Conservation (phyloP, 2,888 invertebrate genomes). For the Bombyx huttoni region DNA sequence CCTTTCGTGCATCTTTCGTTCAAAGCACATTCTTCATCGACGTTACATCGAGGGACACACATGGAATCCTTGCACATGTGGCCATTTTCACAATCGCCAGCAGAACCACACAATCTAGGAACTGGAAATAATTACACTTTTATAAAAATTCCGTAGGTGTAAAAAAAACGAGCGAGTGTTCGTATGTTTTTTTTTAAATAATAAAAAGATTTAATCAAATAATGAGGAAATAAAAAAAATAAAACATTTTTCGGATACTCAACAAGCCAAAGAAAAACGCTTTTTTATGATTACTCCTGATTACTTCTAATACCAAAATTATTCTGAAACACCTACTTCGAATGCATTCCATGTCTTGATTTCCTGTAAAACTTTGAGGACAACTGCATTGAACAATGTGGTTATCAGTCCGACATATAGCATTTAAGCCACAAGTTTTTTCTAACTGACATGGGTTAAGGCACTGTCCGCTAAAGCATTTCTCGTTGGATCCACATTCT, state of each 20-base stretch:
- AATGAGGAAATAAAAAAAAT: no score
- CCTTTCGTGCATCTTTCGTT: conserved; percentile 91
- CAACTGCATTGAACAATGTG: conserved; percentile 87
- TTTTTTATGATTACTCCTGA: no score
- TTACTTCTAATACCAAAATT: not conserved
- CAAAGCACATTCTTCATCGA: conserved; percentile 87
- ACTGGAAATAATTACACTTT: conserved; percentile 60
- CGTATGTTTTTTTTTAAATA: no score
- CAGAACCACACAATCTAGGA: conserved; percentile 80
- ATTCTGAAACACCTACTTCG: conserved; percentile 72
- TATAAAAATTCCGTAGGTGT: not conserved
- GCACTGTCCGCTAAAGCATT: conserved; percentile 87
- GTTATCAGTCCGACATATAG: conserved; percentile 79
- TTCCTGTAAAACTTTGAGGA: conserved; percentile 88
- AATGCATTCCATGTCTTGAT: conserved; percentile 86
- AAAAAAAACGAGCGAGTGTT: no score
- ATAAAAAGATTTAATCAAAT: no score
- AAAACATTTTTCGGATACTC: no score
- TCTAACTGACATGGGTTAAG: conserved; percentile 82
- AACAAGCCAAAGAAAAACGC: no score
- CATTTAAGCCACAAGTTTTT: conserved; percentile 87
- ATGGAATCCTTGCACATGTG: conserved; percentile 85
- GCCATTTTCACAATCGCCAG: conserved; percentile 79
- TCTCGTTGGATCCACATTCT: conserved; percentile 85
- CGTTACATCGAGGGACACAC: conserved; percentile 82